Base-by-base conservation (phyloP, 1,140 invertebrate genomes). In the Xylocopa sonorina region DNA sequence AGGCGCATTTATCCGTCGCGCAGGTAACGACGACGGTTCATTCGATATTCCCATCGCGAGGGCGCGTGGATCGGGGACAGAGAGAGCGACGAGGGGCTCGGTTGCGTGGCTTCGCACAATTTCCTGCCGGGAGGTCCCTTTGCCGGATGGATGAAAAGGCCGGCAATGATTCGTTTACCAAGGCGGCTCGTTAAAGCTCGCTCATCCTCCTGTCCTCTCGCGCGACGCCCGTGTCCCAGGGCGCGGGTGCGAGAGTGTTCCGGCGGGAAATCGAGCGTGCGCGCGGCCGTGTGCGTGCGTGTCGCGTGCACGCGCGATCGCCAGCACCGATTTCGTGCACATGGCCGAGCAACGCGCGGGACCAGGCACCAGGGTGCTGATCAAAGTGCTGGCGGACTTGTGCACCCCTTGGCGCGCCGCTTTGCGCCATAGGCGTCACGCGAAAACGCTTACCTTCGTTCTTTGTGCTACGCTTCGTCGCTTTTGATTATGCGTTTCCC, bases 131-230 rank as follows among this genome's bases (percentile, higher is more conserved):
- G 67, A 53, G 29, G 24, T 55, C 41, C 57, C 68, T 76, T 63
- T 63, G 29, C 68, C 58, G 76, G 16, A 63, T 10, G 76, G 46
- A 32, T 71, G 53, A 78, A 73, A 78, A 46, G 76, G 27, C 57
- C 46, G 48, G 57, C 76, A 72, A 63, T 64, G 76, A 78, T 73
- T 73, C 76, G 76, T 72, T 78, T 78, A 78, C 57, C 16, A 48
- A 62, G 68, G 68, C 48, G 34, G 67, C 68, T 73, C 68, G 68
- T 78, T 73, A 63, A 77, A 73, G n/a, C 27, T 46, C 58, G 58
- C 68, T 73, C 64, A 32, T 77, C 66, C 73, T 67, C 62, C 48
- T 57, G 55, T 18, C 53, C 66, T 32, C 32, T 69, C 53, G 46
- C 53, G 46, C 46, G 75, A 60, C 66, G 41, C 66, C 75, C 50